Percentiles rank a stretch among this genome's conserved stretches.
Evolutionary conservation across 2,797 vertebrate genomes (phyloP).

Genomic region (Sphenodon punctatus): DNA sequence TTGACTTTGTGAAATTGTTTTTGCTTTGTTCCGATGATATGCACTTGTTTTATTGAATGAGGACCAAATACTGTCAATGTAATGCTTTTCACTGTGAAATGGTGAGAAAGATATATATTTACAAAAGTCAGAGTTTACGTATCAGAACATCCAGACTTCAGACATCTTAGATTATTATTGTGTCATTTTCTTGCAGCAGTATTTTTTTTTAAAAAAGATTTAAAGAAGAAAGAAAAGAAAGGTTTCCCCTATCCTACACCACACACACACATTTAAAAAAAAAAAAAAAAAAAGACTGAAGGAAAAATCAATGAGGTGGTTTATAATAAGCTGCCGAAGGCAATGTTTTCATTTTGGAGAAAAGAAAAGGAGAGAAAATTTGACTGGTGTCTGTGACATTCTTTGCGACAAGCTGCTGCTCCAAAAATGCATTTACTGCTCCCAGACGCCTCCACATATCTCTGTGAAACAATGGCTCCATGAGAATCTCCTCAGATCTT

Average conservation of each 20-base stretch:
- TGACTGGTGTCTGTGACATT: background rate
- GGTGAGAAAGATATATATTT: background rate
- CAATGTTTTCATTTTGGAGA: constrained; percentile 39
- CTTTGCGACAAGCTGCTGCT: constrained; percentile 34
- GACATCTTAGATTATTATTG: background rate
- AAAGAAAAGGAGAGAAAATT: constrained; percentile 9
- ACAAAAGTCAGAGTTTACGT: background rate
- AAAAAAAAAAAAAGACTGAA: background rate
- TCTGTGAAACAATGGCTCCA: background rate
- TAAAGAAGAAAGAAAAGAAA: too few species aligned
- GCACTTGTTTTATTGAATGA: background rate
- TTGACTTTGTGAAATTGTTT: too few species aligned
- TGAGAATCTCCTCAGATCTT: constrained; percentile 24
- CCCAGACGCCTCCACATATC: background rate
- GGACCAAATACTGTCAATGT: background rate
- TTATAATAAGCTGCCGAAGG: constrained; percentile 8
- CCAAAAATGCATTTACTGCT: constrained; percentile 36
- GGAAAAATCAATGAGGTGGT: constrained; percentile 43
- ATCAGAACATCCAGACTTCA: background rate
- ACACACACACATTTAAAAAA: too few species aligned
- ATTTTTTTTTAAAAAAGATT: background rate
- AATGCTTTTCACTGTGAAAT: background rate
- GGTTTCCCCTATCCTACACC: too few species aligned
- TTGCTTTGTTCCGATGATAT: too few species aligned
- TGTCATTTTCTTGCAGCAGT: background rate